phyloP scores from a whole-genome alignment of 1,140 invertebrate species.

The Anastrepha ludens region DNA sequence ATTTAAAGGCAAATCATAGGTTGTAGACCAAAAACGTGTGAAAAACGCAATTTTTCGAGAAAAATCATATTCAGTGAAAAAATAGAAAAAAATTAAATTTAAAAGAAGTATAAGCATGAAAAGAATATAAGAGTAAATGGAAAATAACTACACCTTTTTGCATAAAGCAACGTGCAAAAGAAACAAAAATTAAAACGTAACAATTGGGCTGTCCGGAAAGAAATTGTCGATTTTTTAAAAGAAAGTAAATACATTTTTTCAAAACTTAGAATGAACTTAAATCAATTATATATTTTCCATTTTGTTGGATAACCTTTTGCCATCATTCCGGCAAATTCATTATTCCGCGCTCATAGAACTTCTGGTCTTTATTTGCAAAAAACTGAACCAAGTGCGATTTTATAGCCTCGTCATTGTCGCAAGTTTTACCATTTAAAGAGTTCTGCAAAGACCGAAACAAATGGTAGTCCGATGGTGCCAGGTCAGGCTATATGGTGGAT shows the following conservation, averaged over 20 bases:
- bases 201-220: too few relatives aligned
- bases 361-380: too few relatives aligned
- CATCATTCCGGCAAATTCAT: too few relatives aligned
- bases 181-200: constrained; percentile 47
- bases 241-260: not conserved
- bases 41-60: not conserved
- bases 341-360: too few relatives aligned
- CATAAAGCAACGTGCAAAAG: not conserved
- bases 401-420: too few relatives aligned
- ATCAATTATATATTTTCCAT: not conserved
- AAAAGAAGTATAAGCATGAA: constrained; percentile 27
- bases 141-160: constrained; percentile 49
- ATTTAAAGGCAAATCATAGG: not conserved
- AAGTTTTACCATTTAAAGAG: too few relatives aligned
- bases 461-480: too few relatives aligned
- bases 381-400: too few relatives aligned
- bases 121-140: not conserved
- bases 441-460: too few relatives aligned
- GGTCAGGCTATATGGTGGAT: too few relatives aligned
- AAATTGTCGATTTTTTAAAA: too few relatives aligned
- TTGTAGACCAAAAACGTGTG: constrained; percentile 14
- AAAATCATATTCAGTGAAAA: constrained; percentile 5
- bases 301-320: too few relatives aligned
- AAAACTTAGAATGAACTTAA: not conserved
- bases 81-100: constrained; percentile 26